Percentiles rank a stretch among this genome's conserved stretches.
phyloP scores from a whole-genome alignment of 2,797 vertebrate genomes.

The Pteronotus mesoamericanus region DNA sequence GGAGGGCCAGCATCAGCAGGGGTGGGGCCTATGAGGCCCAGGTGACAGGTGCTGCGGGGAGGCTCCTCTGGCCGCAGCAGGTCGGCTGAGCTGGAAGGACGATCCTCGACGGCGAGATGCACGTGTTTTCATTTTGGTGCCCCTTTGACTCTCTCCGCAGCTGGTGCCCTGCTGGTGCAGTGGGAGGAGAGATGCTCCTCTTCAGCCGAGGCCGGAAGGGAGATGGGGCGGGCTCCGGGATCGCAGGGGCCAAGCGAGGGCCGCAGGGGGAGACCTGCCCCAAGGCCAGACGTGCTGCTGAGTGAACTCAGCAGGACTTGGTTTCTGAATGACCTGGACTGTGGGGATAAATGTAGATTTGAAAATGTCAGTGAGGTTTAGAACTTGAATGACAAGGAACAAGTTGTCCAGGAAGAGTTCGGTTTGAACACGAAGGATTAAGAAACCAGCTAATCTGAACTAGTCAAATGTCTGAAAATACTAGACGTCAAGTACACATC shows the following conservation, averaged over 20 bases:
- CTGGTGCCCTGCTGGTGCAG: not conserved
- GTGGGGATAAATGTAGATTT: too few relatives aligned
- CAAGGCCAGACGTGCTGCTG: fast-evolving
- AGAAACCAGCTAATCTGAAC: not conserved
- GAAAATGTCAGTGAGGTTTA: not conserved
- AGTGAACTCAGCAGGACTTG: too few relatives aligned
- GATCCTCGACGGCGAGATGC: not conserved
- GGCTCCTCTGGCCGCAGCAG: not conserved
- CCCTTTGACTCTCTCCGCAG: not conserved
- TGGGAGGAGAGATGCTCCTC: fast-evolving
- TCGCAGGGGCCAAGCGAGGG: not conserved
- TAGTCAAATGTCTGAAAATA: not conserved
- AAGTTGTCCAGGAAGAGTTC: not conserved
- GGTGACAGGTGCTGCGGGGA: too few relatives aligned
- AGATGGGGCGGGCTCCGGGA: fast-evolving
- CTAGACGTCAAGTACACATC: not conserved
- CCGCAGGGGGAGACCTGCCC: fast-evolving
- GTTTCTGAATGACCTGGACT: not conserved
- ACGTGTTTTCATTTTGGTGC: fast-evolving
- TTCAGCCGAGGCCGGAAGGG: fast-evolving
- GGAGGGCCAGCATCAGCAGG: too few relatives aligned
- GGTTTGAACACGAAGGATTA: not conserved
- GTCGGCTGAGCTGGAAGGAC: not conserved
- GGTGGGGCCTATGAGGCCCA: not conserved
- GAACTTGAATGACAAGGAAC: not conserved